A percentile compares a stretch with the other conserved stretches of the same genome.
These are phyloP conservation scores for Onthophagus taurus DNA, from an alignment of 1,140 invertebrate species.

Conservation along the genomic window DNA sequence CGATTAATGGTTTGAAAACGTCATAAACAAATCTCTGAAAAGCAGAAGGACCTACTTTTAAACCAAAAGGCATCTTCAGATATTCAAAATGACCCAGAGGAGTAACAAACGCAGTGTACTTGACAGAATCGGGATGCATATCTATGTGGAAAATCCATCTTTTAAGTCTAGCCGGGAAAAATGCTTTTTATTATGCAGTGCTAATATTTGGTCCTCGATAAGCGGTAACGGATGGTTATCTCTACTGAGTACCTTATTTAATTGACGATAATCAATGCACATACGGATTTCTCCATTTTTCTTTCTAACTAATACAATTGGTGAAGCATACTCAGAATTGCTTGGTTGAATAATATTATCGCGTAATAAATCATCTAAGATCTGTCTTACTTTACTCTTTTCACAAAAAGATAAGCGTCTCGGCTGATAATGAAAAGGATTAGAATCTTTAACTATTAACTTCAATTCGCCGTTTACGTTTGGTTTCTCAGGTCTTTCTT, in stretches of 20 bases:
- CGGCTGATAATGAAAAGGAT: too few relatives aligned
- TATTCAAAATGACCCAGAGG: conserved; percentile 11
- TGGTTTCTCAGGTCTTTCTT: too few relatives aligned
- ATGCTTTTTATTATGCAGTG: conserved; percentile 5
- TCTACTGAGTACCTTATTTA: conserved; percentile 35
- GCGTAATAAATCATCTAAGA: not conserved
- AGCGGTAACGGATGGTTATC: conserved; percentile 18
- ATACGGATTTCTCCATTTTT: conserved; percentile 29
- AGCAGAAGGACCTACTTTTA: not conserved
- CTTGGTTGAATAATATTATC: conserved; percentile 14
- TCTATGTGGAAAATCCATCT: too few relatives aligned
- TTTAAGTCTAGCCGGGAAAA: not conserved
- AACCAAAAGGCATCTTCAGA: conserved; percentile 9
- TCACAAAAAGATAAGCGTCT: too few relatives aligned
- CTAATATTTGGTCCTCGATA: conserved; percentile 18
- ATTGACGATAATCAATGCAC: conserved; percentile 41
- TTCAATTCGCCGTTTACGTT: too few relatives aligned
- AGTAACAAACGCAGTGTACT: conserved; percentile 6
- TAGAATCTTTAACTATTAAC: too few relatives aligned
- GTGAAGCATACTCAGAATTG: conserved; percentile 17
- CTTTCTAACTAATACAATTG: too few relatives aligned
- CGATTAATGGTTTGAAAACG: conserved; percentile 3
- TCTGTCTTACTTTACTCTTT: too few relatives aligned
- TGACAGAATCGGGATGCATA: too few relatives aligned
- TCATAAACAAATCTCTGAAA: conserved; percentile 3